Conservation (phyloP, 2,113 vertebrate species). For the Scartelaos histophorus region DNA sequence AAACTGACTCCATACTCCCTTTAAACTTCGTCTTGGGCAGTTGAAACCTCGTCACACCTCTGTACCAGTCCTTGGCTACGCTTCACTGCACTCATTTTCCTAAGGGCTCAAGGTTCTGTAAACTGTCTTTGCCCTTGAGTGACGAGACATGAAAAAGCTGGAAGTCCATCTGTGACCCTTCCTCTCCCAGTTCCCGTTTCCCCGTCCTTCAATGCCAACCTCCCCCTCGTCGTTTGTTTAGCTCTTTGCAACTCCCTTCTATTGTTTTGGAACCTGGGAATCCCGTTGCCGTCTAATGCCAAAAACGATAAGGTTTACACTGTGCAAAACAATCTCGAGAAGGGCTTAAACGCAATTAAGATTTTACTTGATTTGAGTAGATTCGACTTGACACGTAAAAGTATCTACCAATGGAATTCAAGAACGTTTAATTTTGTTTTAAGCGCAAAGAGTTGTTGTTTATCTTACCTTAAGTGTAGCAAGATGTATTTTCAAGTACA, state of each 20-base stretch:
- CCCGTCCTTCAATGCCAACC: constrained; percentile 8
- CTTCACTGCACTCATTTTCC: constrained; percentile 17
- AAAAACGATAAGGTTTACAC: constrained; percentile 19
- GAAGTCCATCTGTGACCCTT: background rate
- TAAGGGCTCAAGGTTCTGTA: constrained; percentile 43
- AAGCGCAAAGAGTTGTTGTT: too few species aligned
- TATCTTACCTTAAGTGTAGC: too few species aligned
- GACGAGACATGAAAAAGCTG: constrained; percentile 28
- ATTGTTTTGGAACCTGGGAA: constrained; percentile 10
- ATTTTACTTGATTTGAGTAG: too few species aligned
- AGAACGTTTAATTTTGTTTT: too few species aligned
- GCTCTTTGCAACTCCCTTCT: constrained; percentile 4
- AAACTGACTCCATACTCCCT: too few species aligned
- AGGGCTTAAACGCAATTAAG: too few species aligned
- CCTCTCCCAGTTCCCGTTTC: background rate
- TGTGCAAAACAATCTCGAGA: too few species aligned
- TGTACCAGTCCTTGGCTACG: constrained; percentile 14
- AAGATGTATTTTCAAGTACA: too few species aligned
- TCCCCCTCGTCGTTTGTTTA: background rate
- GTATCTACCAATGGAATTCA: too few species aligned
- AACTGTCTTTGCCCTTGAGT: constrained; percentile 19
- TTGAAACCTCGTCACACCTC: constrained; percentile 8
- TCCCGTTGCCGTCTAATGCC: constrained; percentile 18
- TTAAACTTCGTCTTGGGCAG: constrained; percentile 1
- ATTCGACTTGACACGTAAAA: too few species aligned